Conservation (phyloP, 2,797 vertebrate genomes). For the Gymnocypris eckloni region DNA sequence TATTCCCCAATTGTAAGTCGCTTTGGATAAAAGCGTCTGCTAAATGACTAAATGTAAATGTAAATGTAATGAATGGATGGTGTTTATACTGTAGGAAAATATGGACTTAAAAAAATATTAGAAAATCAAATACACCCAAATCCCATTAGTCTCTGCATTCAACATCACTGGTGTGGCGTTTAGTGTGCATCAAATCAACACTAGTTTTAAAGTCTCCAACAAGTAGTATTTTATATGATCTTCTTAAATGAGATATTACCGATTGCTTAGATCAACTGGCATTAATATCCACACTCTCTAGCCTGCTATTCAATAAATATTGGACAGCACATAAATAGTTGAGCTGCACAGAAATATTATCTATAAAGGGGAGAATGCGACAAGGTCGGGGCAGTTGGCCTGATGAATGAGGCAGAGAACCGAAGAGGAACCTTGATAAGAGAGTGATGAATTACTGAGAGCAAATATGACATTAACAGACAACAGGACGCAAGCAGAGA, state of each 20-base stretch:
- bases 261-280: conserved; percentile 1
- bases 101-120: not conserved
- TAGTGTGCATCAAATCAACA: not conserved
- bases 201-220: conserved; percentile 14
- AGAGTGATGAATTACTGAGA: conserved; percentile 19
- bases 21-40: too few relatives aligned
- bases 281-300: not conserved
- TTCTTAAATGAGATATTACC: conserved; percentile 6
- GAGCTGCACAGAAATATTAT: conserved; percentile 18
- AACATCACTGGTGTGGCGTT: not conserved
- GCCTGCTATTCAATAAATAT: conserved; percentile 19
- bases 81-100: too few relatives aligned
- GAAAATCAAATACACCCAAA: not conserved
- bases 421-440: conserved; percentile 46
- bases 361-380: conserved; percentile 11
- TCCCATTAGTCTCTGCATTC: not conserved
- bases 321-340: conserved; percentile 1
- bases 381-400: conserved; percentile 6
- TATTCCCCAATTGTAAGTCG: too few relatives aligned
- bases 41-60: too few relatives aligned
- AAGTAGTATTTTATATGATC: conserved; percentile 1
- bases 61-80: not conserved
- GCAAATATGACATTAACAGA: conserved; percentile 25
- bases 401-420: conserved; percentile 2
- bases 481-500: not conserved